Percentiles rank a stretch among this genome's conserved stretches.
Conservation (phyloP, 2,113 vertebrate genomes). For the Microtus montanus region DNA sequence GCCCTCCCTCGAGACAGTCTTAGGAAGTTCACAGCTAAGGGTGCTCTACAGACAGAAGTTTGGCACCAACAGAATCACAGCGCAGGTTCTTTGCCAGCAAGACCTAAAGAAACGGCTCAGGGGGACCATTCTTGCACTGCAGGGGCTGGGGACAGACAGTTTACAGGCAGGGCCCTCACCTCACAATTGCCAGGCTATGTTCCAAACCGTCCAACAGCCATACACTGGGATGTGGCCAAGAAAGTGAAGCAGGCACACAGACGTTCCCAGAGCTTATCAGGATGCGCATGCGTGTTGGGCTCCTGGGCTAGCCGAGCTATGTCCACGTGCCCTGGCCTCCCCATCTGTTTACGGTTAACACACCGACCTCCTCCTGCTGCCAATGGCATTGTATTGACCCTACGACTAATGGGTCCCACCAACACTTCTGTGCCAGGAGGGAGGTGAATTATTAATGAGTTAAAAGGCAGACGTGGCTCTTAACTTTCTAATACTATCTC, state of each 20-base stretch:
- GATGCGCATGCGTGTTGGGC: conserved; percentile 6
- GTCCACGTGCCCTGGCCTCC: conserved; percentile 17
- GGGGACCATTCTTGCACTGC: not conserved
- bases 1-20: not conserved
- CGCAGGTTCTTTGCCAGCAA: not conserved
- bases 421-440: not conserved
- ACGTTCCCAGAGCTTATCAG: too few relatives aligned
- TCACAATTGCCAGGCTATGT: not conserved
- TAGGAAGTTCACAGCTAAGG: not conserved
- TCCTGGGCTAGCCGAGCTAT: conserved; percentile 17
- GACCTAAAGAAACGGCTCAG: not conserved
- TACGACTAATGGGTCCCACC: conserved; percentile 55
- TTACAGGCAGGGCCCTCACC: not conserved
- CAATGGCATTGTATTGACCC: conserved; percentile 41
- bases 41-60: not conserved
- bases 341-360: not conserved
- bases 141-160: not conserved
- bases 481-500: conserved; percentile 20
- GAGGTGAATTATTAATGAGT: conserved; percentile 73
- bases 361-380: not conserved
- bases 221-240: not conserved
- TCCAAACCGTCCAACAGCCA: not conserved
- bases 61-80: not conserved
- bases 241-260: not conserved
- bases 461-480: conserved; percentile 51